Conservation (phyloP, 2,888 invertebrate species). For the Diadegma fenestrale region DNA sequence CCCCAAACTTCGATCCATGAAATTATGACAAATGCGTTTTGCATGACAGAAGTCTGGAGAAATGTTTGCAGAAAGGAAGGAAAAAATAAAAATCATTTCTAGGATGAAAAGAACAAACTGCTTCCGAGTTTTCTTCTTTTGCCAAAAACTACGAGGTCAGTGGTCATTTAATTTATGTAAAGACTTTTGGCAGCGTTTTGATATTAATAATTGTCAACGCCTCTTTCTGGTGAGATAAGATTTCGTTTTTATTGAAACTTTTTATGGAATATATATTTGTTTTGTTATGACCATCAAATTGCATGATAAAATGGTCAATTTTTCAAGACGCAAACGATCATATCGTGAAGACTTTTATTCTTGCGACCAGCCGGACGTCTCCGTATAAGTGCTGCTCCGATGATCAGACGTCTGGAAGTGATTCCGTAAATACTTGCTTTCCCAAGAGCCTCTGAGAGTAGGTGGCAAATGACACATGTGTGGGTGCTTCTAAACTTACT, state of each 20-base stretch:
- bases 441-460: constrained; percentile 32
- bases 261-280: constrained; percentile 4
- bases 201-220: constrained; percentile 20
- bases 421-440: constrained; percentile 3
- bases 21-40: neutral
- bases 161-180: constrained; percentile 8
- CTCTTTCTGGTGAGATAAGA: constrained; percentile 10
- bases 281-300: neutral
- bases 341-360: constrained; percentile 23
- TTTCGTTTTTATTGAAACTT: constrained; percentile 2
- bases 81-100: neutral
- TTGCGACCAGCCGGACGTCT: neutral
- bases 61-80: neutral
- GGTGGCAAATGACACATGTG: constrained; percentile 54
- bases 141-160: neutral
- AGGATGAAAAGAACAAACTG: neutral
- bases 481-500: constrained; percentile 45
- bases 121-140: neutral
- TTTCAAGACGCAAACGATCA: neutral
- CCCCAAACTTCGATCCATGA: neutral
- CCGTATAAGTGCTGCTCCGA: constrained; percentile 27
- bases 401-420: neutral
- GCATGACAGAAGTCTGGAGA: neutral
- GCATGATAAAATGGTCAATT: neutral
- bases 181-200: neutral